Evolutionary conservation across 2,113 vertebrate genomes (phyloP).

Genomic region (Ifrita kowaldi): DNA sequence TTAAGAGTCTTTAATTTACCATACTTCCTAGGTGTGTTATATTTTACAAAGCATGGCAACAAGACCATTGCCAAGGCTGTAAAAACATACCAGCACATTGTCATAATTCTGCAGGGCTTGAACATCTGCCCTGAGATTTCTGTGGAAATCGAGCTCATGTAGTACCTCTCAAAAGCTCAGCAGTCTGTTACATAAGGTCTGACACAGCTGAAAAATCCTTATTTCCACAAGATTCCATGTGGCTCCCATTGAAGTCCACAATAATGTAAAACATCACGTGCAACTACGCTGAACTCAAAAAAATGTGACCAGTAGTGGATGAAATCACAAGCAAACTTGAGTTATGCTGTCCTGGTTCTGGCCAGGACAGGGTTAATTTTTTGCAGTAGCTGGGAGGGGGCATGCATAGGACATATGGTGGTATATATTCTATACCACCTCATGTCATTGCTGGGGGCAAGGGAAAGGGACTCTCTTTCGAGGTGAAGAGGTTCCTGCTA

Average conservation of each 20-base stretch:
- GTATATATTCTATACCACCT: neutral
- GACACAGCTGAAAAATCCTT: neutral
- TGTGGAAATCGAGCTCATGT: neutral
- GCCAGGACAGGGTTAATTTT: neutral
- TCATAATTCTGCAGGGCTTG: neutral
- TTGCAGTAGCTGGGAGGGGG: neutral
- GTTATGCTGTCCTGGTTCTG: neutral
- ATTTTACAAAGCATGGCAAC: neutral
- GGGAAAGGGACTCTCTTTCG: neutral
- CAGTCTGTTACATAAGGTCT: neutral
- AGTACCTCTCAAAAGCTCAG: neutral
- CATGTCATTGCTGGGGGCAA: fast-evolving
- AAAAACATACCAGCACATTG: neutral
- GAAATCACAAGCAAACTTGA: neutral
- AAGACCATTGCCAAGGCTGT: neutral
- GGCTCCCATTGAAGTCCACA: neutral
- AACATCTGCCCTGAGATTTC: neutral
- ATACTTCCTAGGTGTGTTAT: neutral
- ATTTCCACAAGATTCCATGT: neutral
- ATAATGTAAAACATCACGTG: neutral
- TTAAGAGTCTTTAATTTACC: neutral
- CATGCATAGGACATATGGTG: too few relatives aligned
- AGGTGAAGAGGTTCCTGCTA: neutral
- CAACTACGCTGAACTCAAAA: neutral
- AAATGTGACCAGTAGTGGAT: neutral